Conservation (phyloP, 2,113 vertebrate genomes). For the Xenus cinereus region DNA sequence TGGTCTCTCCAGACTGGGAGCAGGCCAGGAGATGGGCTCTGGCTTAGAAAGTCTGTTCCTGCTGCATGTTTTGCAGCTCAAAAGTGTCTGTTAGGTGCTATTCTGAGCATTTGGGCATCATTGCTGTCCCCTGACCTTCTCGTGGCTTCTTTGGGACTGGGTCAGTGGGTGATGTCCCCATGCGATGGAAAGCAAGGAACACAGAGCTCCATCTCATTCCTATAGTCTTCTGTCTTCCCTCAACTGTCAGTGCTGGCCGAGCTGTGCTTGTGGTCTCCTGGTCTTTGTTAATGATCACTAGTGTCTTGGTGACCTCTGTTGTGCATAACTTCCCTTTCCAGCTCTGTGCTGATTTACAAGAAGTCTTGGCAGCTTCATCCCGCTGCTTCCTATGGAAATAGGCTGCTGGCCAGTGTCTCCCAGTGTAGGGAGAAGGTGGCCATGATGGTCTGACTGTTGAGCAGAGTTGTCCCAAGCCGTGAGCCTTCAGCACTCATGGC, state of each 20-base stretch:
- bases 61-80: neutral
- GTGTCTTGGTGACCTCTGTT: neutral
- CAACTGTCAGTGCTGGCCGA: neutral
- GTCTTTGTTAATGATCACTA: neutral
- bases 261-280: neutral
- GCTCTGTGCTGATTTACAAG: neutral
- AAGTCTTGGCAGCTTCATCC: neutral
- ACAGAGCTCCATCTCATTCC: neutral
- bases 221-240: neutral
- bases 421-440: neutral
- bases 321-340: neutral
- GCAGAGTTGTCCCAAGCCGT: neutral
- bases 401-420: neutral
- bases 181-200: neutral
- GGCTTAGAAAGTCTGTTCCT: neutral
- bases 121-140: neutral
- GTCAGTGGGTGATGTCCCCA: neutral
- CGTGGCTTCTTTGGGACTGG: neutral
- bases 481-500: neutral
- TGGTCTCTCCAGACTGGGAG: neutral
- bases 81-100: neutral
- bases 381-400: neutral
- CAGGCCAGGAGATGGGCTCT: neutral
- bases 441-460: neutral
- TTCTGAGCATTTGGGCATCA: neutral